Base-by-base conservation (phyloP, 53 echinoderm and acorn worm genomes). In the Temnopleurus reevesii region DNA sequence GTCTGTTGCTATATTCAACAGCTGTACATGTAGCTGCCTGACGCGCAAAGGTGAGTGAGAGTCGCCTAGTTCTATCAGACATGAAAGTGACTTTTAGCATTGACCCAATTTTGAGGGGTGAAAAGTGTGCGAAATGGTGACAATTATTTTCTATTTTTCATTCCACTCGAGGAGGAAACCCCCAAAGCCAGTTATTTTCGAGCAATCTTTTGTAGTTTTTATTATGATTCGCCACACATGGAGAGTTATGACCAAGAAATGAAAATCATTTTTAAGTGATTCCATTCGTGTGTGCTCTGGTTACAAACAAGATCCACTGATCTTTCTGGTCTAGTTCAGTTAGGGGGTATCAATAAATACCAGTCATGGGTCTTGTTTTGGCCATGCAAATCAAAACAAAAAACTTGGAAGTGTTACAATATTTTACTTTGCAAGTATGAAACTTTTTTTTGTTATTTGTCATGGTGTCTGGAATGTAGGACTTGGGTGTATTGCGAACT, bases 221-320 rank as follows among this genome's bases (percentile, higher is more conserved):
- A 41, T 49, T 79, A 15, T 79, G 79, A 49, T 51, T 36, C 51
- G 82, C 82, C 82, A 82, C 82, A 82, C 82, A 82, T 82, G 82
- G 34, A 55, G 82, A 53, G 33, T 55, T 53, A 55, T 82, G 82
- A 82, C 82, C 82, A 19, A 82, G 82, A 82, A 82, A 82, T 55
- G 35, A 25, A 82, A 82, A 82, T 82, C 82, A 82, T 55, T 54
- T 55, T 82, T 54, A 82, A 82, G 82, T 82, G 82, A 35, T 54
- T 54, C 82, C 82, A 82, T 82, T 82, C 82, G 46, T 29, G 27
- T 47, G 49, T 26, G 46, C 79, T 77, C 79, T 77, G 49, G 23
- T 77, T 77, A 77, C 79, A 77, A 66, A 66, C 66, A 38, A 66
- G 66, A 8, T 47, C 12, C 7, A 2, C 13, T 21, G 47, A 25